Conservation (phyloP, 2,113 vertebrate genomes). For the Bucco capensis region DNA sequence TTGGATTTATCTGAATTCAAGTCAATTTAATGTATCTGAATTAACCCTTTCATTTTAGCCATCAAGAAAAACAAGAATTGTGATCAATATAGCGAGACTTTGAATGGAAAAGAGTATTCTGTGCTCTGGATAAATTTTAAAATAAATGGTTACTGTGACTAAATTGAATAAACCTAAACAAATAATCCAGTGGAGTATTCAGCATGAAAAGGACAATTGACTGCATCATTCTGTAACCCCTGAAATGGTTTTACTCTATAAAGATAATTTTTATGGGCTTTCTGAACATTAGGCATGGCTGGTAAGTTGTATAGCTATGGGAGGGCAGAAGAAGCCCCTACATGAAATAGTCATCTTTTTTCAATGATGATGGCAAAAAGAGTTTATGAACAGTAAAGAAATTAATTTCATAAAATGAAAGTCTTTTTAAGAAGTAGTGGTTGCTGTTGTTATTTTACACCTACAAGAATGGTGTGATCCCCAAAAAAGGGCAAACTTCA, state of each 20-base stretch:
- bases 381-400: background rate
- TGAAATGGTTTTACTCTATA: background rate
- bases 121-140: background rate
- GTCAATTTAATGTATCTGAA: background rate
- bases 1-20: background rate
- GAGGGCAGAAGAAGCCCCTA: background rate
- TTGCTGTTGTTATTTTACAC: no score
- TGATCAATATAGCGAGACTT: background rate
- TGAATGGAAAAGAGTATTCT: background rate
- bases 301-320: background rate
- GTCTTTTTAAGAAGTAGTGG: no score
- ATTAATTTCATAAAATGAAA: background rate
- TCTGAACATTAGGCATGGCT: background rate
- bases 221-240: background rate
- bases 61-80: background rate
- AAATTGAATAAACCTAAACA: background rate
- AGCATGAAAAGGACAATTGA: background rate
- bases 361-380: background rate
- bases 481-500: no score
- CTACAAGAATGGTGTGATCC: no score
- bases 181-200: background rate
- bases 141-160: background rate
- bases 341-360: background rate
- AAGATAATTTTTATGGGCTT: background rate
- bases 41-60: background rate